A percentile compares a stretch with the other conserved stretches of the same genome.
These are phyloP conservation scores for Pterobdella sp. DNA, from an alignment of 2,888 invertebrate genomes.

Conservation along the genomic window DNA sequence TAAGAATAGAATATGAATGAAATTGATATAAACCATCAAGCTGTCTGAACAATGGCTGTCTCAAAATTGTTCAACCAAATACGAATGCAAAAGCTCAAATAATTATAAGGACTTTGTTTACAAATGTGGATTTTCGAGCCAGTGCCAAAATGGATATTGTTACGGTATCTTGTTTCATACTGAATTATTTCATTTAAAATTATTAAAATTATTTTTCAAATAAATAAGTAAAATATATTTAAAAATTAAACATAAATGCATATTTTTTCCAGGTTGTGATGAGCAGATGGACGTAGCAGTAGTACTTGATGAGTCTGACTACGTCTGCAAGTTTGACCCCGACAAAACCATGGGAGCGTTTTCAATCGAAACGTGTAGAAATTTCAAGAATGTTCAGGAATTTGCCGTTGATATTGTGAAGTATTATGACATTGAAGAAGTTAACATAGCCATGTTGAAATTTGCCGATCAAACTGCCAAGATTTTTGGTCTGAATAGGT, in stretches of 20 bases:
- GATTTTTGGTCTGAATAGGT: not conserved
- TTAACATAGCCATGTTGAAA: slow-evolving; percentile 6
- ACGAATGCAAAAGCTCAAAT: not conserved
- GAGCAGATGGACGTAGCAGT: not conserved
- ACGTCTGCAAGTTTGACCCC: slow-evolving; percentile 3
- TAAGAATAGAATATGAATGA: no score
- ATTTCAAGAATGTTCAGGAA: not conserved
- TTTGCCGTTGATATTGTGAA: not conserved
- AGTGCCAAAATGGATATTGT: not conserved
- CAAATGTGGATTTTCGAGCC: not conserved
- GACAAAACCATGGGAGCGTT: not conserved
- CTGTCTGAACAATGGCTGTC: not conserved
- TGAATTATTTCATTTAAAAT: not conserved
- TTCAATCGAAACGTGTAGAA: not conserved
- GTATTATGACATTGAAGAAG: not conserved
- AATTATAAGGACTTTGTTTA: not conserved
- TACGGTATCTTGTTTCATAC: not conserved
- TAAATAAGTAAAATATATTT: not conserved
- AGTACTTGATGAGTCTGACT: slow-evolving; percentile 2
- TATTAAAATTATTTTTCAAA: not conserved
- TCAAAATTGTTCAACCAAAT: not conserved
- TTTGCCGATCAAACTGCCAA: not conserved
- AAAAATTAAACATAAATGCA: not conserved
- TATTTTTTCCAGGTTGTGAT: slow-evolving; percentile 8
- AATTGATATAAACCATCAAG: no score